Evolutionary conservation across 2,888 invertebrate genomes (phyloP).

Genomic region (Caenorhabditis plicata): DNA sequence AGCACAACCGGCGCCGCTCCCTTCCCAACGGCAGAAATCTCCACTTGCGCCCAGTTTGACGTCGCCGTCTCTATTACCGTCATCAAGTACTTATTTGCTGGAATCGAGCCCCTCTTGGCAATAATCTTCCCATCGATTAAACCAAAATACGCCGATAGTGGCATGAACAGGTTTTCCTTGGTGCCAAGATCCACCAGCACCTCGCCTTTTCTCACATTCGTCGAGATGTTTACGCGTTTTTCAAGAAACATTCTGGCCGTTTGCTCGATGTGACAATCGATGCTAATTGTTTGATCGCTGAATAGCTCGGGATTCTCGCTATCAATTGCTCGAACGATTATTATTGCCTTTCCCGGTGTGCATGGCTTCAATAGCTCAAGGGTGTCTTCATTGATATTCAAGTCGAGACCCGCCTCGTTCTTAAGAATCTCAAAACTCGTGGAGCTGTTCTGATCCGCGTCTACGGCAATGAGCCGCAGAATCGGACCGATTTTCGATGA

Average conservation of each 20-base stretch:
- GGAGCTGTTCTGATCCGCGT: constrained; percentile 6
- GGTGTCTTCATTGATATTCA: constrained; percentile 1
- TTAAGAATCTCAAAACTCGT: background rate
- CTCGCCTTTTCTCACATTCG: too few species aligned
- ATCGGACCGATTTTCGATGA: too few species aligned
- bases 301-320: constrained; percentile 6
- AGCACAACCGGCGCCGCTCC: constrained; percentile 35
- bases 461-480: constrained; percentile 18
- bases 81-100: background rate
- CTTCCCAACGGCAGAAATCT: constrained; percentile 1
- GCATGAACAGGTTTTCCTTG: too few species aligned
- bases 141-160: too few species aligned
- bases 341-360: constrained; percentile 5
- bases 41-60: constrained; percentile 5
- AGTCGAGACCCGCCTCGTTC: background rate
- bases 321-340: constrained; percentile 18
- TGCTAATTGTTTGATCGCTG: constrained; percentile 11
- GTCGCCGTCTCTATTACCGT: constrained; percentile 5
- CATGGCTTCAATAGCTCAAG: constrained; percentile 2
- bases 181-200: too few species aligned
- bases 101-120: too few species aligned
- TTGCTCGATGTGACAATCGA: too few species aligned
- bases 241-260: too few species aligned
- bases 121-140: too few species aligned
- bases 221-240: too few species aligned